phyloP scores from a whole-genome alignment of 2,888 invertebrate species.

The Parnassius smintheus region DNA sequence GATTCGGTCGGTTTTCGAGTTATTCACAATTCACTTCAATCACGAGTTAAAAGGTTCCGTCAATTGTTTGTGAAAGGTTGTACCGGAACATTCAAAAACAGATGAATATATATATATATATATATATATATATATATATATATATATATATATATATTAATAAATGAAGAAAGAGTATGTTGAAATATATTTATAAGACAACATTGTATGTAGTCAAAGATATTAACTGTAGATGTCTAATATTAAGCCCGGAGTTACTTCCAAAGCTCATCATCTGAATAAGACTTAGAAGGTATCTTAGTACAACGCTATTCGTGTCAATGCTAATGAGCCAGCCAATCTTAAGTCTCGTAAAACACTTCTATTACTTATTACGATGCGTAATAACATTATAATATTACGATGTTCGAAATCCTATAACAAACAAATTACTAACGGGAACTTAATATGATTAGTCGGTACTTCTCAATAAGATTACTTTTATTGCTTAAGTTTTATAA shows the following conservation, averaged over 20 bases:
- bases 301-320: constrained; percentile 59
- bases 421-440: constrained; percentile 4
- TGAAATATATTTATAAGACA: neutral
- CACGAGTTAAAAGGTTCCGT: too few relatives aligned
- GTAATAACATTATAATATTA: constrained; percentile 26
- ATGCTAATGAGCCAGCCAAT: constrained; percentile 66
- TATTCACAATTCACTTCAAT: too few relatives aligned
- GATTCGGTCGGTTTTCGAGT: too few relatives aligned
- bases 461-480: too few relatives aligned
- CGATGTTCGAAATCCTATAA: constrained; percentile 7
- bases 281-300: constrained; percentile 35
- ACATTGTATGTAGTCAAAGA: constrained; percentile 31
- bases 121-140: too few relatives aligned
- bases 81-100: too few relatives aligned
- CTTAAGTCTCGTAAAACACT: constrained; percentile 52
- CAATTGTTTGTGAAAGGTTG: too few relatives aligned
- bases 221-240: constrained; percentile 45
- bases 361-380: constrained; percentile 37
- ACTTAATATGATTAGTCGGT: constrained; percentile 5
- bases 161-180: too few relatives aligned
- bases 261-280: constrained; percentile 42
- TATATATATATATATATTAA: too few relatives aligned
- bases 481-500: too few relatives aligned
- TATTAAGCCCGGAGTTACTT: constrained; percentile 38
- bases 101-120: too few relatives aligned